Conservation (phyloP, 23 tunicate species). For the Trididemnum clinides region DNA sequence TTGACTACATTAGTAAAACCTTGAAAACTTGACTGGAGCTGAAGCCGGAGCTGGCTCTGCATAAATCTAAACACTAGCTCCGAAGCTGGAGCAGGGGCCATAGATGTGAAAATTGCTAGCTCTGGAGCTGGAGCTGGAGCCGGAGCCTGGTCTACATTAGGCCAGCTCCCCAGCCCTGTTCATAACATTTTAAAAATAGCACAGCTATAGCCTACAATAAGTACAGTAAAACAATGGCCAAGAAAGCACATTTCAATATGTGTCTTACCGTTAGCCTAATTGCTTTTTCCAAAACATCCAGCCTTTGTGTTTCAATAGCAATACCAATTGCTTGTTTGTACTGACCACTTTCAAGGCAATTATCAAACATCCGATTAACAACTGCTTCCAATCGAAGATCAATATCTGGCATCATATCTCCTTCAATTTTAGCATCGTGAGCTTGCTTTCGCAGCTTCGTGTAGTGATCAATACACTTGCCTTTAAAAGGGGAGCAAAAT, state of each 20-base stretch:
- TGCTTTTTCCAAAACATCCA: slow-evolving; percentile 94
- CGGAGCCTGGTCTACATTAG: no score
- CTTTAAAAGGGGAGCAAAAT: no score
- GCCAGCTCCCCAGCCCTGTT: no score
- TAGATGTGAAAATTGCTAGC: no score
- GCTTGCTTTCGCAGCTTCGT: slow-evolving; percentile 80
- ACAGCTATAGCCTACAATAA: no score
- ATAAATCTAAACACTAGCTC: no score
- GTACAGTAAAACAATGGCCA: neutral
- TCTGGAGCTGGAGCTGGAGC: no score
- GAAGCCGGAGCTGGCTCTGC: no score
- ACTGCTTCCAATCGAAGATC: slow-evolving; percentile 90
- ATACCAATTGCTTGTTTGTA: slow-evolving; percentile 94
- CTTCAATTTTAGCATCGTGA: slow-evolving; percentile 61
- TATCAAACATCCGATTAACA: slow-evolving; percentile 92
- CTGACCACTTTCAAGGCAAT: slow-evolving; percentile 81
- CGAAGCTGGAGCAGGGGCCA: no score
- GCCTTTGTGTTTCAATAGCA: slow-evolving; percentile 86
- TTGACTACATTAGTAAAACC: no score
- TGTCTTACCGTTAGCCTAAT: slow-evolving; percentile 57
- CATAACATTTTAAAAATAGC: no score
- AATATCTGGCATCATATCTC: slow-evolving; percentile 69
- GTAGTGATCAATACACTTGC: slow-evolving; percentile 92
- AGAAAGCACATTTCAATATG: neutral
- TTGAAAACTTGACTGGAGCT: no score